Percentiles rank a stretch among this genome's conserved stretches.
Conservation (phyloP, 1,140 invertebrate species). For the Lepidostoma basale region DNA sequence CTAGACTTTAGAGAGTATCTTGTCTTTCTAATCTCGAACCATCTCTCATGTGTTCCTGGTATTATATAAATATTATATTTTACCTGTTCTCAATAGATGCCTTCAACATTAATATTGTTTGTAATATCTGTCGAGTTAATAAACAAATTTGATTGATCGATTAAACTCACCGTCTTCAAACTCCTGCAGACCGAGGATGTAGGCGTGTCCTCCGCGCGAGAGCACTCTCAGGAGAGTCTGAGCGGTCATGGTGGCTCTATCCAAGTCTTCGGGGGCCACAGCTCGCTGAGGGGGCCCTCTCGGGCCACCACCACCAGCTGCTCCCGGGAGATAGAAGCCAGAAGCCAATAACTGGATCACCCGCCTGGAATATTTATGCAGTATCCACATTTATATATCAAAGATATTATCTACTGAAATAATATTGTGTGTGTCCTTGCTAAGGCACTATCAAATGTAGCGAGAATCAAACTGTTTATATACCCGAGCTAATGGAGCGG, state of each 20-base stretch:
- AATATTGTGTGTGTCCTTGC: no score
- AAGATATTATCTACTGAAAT: background rate
- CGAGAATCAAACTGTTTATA: no score
- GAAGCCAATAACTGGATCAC: constrained; percentile 89
- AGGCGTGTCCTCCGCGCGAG: constrained; percentile 89
- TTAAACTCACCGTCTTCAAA: constrained; percentile 55
- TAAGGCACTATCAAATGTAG: no score
- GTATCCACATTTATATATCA: background rate
- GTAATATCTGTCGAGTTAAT: no score
- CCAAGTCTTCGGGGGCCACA: constrained; percentile 93
- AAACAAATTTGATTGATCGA: background rate
- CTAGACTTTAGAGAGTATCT: no score
- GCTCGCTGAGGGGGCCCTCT: constrained; percentile 92
- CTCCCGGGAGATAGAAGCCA: constrained; percentile 95
- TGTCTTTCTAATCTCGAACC: no score
- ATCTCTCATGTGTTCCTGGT: no score
- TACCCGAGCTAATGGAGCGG: no score
- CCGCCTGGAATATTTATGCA: constrained; percentile 61
- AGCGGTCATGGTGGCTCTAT: constrained; percentile 90
- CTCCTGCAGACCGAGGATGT: constrained; percentile 80
- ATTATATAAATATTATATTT: no score
- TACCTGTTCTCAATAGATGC: no score
- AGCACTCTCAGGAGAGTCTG: constrained; percentile 84
- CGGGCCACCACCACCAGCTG: constrained; percentile 92
- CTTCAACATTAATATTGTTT: no score